Base-by-base conservation (phyloP, 2,888 invertebrate species). In the Listrodromus nycthemerus region DNA sequence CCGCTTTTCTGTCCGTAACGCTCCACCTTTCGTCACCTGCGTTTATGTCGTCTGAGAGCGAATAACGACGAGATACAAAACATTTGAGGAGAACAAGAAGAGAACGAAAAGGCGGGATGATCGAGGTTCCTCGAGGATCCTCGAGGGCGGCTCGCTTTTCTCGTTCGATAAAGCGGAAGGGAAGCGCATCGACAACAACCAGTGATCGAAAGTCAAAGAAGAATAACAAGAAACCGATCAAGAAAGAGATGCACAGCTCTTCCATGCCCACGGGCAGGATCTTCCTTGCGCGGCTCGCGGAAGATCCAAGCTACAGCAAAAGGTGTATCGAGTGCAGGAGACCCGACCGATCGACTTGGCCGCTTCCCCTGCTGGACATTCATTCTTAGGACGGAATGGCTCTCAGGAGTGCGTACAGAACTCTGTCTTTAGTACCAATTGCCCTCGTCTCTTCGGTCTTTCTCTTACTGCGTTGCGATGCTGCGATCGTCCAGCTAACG, bases 371-470 rank as follows among this genome's bases (percentile, higher is more conserved):
- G 24, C 55, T 58, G 76, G 55, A 30, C 69, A 63, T 79, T 71
- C 41, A 50, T 79, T 79, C 71, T 55, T 71, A 27, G 55, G 41
- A 65, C 50, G 52, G 41, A 80, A 73, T 66, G 66, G 73, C 55
- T 80, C 16, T 73, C 55, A 45, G 5, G 19, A 65, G 55, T 45
- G 52, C 41, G n/a, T 63, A 71, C 41, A 37, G 41, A 13, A 52
- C 27, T 71, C 27, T 41, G 70, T 37, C 27, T 48, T 48, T 61
- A 74, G 74, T 66, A 19, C 33, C 13, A 63, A 70, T 75, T 52
- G 37, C 58, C 19, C 69, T 65, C 48, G 13, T 24, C 45, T 41
- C 30, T 69, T 50, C 55, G 52, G 65, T 71, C 65, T 58, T 76
- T 21, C 48, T 55, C 55, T 69, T 71, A 61, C 58, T 65, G 24